Conservation (phyloP, 2,888 invertebrate genomes). For the Cheilosia variabilis region DNA sequence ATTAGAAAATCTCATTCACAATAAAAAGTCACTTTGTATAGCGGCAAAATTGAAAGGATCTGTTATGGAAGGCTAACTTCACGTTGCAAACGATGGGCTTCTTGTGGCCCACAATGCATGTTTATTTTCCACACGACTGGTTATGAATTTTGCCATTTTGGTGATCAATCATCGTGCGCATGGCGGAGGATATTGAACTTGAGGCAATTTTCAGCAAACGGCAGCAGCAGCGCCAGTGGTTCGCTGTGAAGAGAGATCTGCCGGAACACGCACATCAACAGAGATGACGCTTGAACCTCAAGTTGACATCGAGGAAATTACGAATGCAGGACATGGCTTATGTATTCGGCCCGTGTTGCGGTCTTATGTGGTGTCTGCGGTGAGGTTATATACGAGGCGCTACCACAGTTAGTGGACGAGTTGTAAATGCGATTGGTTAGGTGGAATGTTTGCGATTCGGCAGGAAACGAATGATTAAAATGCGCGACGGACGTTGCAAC, state of each 20-base stretch:
- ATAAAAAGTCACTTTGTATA: background rate
- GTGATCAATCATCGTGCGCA: conserved; percentile 72
- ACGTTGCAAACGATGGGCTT: conserved; percentile 22
- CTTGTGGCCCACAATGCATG: conserved; percentile 37
- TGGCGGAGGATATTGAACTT: conserved; percentile 69
- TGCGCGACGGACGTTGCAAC: conserved; percentile 32
- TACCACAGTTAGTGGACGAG: conserved; percentile 10
- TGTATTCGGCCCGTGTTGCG: conserved; percentile 19
- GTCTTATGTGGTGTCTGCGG: background rate
- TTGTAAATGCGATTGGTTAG: conserved; percentile 20
- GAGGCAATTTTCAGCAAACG: conserved; percentile 10
- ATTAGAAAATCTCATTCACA: background rate
- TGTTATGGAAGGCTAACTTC: conserved; percentile 19
- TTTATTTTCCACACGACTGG: conserved; percentile 64
- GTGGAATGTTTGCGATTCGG: conserved; percentile 40
- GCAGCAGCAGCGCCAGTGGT: conserved; percentile 16
- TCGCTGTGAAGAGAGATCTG: conserved; percentile 30
- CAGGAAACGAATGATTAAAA: conserved; percentile 61
- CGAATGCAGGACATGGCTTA: conserved; percentile 58
- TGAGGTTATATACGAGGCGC: background rate
- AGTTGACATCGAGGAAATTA: conserved; percentile 68
- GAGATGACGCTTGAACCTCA: conserved; percentile 48
- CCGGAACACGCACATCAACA: conserved; percentile 43
- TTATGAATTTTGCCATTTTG: conserved; percentile 62
- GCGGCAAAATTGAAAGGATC: conserved; percentile 35